Conservation (phyloP, 2,113 vertebrate species). For the Corythoichthys haematopterus region DNA sequence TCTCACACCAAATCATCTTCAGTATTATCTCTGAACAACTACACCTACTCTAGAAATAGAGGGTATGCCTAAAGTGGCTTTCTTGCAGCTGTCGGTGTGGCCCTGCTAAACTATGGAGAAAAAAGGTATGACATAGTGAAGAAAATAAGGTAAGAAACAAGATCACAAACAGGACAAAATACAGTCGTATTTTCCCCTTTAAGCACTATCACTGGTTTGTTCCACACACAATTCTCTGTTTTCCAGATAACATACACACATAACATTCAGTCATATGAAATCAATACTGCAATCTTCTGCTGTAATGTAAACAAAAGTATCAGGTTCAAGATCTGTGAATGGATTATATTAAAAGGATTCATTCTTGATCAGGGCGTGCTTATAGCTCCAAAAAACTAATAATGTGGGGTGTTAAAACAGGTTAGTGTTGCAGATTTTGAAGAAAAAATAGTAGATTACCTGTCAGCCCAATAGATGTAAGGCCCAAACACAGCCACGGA, state of each 20-base stretch:
- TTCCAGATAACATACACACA: neutral
- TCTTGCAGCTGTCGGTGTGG: no score
- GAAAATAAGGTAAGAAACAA: neutral
- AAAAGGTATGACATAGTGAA: no score
- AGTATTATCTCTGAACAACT: no score
- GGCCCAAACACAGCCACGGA: constrained; percentile 95
- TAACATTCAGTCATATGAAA: neutral
- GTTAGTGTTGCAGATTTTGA: constrained; percentile 69
- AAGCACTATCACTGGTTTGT: neutral
- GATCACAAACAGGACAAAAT: neutral
- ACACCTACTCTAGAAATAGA: no score
- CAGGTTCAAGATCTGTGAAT: neutral
- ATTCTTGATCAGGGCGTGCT: constrained; percentile 21
- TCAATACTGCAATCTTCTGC: neutral
- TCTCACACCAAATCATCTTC: no score
- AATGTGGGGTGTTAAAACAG: constrained; percentile 71
- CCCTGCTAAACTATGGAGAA: no score
- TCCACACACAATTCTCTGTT: neutral
- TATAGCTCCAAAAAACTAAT: constrained; percentile 57
- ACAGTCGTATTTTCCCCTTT: neutral
- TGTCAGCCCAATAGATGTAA: constrained; percentile 99
- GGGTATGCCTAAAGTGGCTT: no score
- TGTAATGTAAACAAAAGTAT: neutral
- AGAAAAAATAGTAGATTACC: constrained; percentile 91
- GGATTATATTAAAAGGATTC: neutral